Percentiles rank a stretch among this genome's conserved stretches.
phyloP scores from a whole-genome alignment of 2,113 vertebrate species.

The Phalacrocorax brasilianus region DNA sequence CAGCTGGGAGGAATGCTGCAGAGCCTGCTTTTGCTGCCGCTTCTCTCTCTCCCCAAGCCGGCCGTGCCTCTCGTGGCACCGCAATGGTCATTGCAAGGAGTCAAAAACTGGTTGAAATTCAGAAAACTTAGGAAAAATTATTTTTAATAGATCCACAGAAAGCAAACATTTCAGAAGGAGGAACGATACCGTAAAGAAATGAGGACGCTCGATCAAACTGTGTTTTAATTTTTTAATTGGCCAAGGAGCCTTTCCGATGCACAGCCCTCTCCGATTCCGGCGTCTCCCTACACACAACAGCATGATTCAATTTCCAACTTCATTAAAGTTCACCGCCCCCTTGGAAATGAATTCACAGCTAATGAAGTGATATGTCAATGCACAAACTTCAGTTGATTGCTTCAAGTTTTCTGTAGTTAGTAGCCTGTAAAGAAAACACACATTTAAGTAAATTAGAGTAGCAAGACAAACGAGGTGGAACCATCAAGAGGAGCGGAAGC shows the following conservation, averaged over 20 bases:
- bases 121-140: not conserved
- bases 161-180: not conserved
- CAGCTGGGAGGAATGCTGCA: not conserved
- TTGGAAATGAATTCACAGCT: conserved; percentile 56
- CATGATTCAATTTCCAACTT: conserved; percentile 21
- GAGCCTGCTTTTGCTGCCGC: not conserved
- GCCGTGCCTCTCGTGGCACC: not conserved
- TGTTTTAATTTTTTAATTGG: not conserved
- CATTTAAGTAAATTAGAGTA: conserved; percentile 35
- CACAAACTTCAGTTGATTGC: conserved; percentile 65
- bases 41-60: too few relatives aligned
- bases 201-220: not conserved
- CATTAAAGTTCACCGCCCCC: conserved; percentile 53
- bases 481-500: conserved; percentile 31
- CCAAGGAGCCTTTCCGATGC: not conserved
- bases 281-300: not conserved
- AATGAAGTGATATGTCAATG: conserved; percentile 45
- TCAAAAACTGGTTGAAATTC: not conserved
- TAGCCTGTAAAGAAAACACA: conserved; percentile 58
- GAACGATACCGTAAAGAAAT: not conserved
- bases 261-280: not conserved
- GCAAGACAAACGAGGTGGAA: conserved; percentile 44
- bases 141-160: too few relatives aligned
- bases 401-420: conserved; percentile 65
- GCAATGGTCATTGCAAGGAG: not conserved